phyloP scores from a whole-genome alignment of 2,797 vertebrate species.

The Heterohyrax brucei region DNA sequence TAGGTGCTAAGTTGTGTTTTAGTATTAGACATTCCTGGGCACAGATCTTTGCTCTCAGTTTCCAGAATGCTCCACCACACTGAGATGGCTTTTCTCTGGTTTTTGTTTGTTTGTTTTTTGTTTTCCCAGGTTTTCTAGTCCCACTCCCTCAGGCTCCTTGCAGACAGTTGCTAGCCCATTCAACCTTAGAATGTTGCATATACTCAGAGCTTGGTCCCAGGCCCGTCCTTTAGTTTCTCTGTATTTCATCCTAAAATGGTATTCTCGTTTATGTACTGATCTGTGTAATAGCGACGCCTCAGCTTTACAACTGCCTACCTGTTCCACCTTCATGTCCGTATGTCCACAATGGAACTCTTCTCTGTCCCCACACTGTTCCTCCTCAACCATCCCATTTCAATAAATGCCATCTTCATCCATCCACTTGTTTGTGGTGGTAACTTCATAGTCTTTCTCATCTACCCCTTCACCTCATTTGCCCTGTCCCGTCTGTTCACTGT shows the following conservation, averaged over 20 bases:
- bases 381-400: neutral
- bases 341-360: neutral
- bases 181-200: neutral
- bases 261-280: neutral
- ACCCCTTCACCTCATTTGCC: neutral
- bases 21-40: neutral
- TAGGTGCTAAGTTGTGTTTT: neutral
- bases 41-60: neutral
- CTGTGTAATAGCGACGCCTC: neutral
- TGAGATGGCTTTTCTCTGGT: too few relatives aligned
- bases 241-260: neutral
- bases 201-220: neutral
- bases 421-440: too few relatives aligned
- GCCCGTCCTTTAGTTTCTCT: neutral
- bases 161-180: neutral
- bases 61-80: neutral
- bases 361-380: neutral
- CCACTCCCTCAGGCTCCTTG: neutral
- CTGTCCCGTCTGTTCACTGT: neutral
- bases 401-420: neutral
- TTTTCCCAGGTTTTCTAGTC: too few relatives aligned
- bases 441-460: neutral
- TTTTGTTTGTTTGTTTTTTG: too few relatives aligned
- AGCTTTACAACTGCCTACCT: neutral
- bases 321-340: neutral